Base-by-base conservation (phyloP, 2,888 invertebrate genomes). In the Yponomeuta malinellus region DNA sequence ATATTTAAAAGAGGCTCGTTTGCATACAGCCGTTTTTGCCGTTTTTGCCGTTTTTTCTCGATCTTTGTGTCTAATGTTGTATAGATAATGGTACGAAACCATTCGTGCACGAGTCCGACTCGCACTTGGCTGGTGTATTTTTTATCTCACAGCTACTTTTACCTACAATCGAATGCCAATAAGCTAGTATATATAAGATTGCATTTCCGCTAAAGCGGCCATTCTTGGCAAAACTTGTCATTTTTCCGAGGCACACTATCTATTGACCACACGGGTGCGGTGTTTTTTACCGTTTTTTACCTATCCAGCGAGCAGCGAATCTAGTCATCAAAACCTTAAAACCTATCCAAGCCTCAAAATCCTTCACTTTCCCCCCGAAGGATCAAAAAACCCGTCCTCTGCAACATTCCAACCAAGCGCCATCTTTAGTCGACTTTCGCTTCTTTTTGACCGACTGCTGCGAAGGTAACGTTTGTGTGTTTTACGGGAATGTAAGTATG, bases 251-350 rank as follows among this genome's bases (percentile, higher is more conserved):
- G 5, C 37, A 37, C 37, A 37, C 37, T 5, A 37, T 4, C 37
- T 37, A 37, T 37, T 37, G 37, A 23, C 23, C 23, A 23, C 23
- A 23, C 23, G 23, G 23, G 23, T 23, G 33, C 33, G 5, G 5
- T 33, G 33, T 33, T 33, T 33, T 2, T 33, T 4, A 2, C 33
- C 5, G 15, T 59, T 15, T 12, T 59, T 59, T 3, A 15, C 15
- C 0, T 1, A 5, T 12, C 15, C 5, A 15, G 52, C 15, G 52
- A 59, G 15, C 15, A 59, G 12, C 12, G 15, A 59, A 15, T 59
- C 52, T 59, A 59, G 12, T 59, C 52, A 59, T 59, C 52, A 75
- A 75, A 78, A 69, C 48, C 52, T 52, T 10, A 68, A 23, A 10
- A 23, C 23, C 48, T 68, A 31, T 48, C 68, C 48, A 37, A 31